Base-by-base conservation (phyloP, 2,888 invertebrate species). In the Scaptodrosophila latifasciaeformis region DNA sequence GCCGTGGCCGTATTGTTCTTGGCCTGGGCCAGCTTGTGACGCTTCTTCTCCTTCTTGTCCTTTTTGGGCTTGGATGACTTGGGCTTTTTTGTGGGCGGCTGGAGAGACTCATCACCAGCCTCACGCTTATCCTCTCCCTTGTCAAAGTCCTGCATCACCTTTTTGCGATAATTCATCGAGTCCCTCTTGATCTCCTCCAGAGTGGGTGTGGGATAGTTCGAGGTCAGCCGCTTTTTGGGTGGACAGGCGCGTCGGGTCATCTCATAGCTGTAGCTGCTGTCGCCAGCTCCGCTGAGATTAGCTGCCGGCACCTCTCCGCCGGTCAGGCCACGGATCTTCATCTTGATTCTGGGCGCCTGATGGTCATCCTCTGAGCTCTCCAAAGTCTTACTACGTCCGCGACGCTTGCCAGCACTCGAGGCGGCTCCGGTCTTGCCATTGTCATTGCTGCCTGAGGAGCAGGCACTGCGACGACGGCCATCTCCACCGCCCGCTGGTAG, bases 161-260 rank as follows among this genome's bases (percentile, higher is more conserved):
- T 91, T 62, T 92, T 91, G 12, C 96, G 89, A 85, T 90, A 96
- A 82, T 94, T 95, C 95, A 96, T 95, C 71, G 93, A 94, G 76
- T 95, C 94, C 1, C 94, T 90, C 61, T 91, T 92, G 44, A 95
- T 86, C 79, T 95, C 94, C 85, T 95, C 93, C 63, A 95, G 90
- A 59, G 91, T 92, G 0, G 93, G 93, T 59, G 89, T 90, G 12
- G 89, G 90, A 48, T 82, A 85, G 45, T 83, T 85, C 24, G 82
- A 68, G 0, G 83, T 84, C 19, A 92, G 84, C 12, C 95, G 90
- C 82, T 96, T 96, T 86, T 96, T 96, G 1, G 95, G 95, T 44
- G 96, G 96, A 62, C 93, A 85, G 76, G 90, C 87, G 62, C 88
- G 75, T 53, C 88, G 87, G 79, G 89, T 86, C 65, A 82, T 72